phyloP scores from a whole-genome alignment of 2,797 vertebrate genomes.

The Danionella dracula region DNA sequence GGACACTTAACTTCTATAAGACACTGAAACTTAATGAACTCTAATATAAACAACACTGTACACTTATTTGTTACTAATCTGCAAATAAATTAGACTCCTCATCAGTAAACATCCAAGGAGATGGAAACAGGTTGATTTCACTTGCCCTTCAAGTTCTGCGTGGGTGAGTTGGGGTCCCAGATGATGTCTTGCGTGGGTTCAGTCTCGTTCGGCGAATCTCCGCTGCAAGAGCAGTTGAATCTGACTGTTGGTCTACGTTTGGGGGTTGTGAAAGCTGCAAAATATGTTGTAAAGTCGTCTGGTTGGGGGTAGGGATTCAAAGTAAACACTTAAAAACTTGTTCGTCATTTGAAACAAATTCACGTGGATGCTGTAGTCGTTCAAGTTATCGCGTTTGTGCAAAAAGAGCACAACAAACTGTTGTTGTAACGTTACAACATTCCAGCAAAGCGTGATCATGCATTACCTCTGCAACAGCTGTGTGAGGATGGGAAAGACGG shows the following conservation, averaged over 20 bases:
- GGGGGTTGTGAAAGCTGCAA: slow-evolving; percentile 63
- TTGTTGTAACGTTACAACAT: too few relatives aligned
- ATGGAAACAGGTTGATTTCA: too few relatives aligned
- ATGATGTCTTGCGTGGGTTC: slow-evolving; percentile 87
- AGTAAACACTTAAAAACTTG: not conserved
- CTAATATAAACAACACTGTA: too few relatives aligned
- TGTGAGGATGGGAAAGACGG: slow-evolving; percentile 6
- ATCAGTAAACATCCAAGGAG: too few relatives aligned
- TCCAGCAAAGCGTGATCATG: too few relatives aligned
- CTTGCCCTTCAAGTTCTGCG: slow-evolving; percentile 70
- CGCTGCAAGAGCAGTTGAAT: slow-evolving; percentile 43
- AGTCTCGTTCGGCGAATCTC: slow-evolving; percentile 78
- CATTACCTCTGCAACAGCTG: slow-evolving; percentile 43
- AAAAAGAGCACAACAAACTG: too few relatives aligned
- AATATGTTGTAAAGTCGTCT: not conserved
- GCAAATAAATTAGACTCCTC: too few relatives aligned
- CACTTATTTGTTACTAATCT: too few relatives aligned
- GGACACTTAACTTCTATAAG: too few relatives aligned
- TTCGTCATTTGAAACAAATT: not conserved
- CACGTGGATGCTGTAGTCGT: too few relatives aligned
- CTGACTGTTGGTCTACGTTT: slow-evolving; percentile 41
- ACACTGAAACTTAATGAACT: too few relatives aligned
- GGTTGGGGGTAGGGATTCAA: not conserved
- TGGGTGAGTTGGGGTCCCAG: slow-evolving; percentile 90
- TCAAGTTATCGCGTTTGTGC: too few relatives aligned